Percentiles rank a stretch among this genome's conserved stretches.
These are phyloP conservation scores for Nautilus pompilius DNA, from an alignment of 1,140 invertebrate species.

Conservation along the genomic window DNA sequence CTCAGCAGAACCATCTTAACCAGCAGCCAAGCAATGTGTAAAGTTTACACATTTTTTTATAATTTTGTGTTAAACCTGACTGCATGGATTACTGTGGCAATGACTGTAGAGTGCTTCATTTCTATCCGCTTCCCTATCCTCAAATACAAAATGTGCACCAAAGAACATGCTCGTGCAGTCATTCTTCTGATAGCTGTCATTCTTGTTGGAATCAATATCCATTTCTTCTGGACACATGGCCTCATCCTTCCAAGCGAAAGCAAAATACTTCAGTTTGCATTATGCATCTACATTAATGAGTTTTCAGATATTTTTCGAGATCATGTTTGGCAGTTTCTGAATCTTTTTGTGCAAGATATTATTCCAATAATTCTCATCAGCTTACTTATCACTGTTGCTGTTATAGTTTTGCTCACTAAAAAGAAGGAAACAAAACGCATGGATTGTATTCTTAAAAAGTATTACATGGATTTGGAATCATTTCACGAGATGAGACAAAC, in stretches of 20 bases:
- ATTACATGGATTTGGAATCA: conserved; percentile 38
- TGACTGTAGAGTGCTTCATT: conserved; percentile 43
- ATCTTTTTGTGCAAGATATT: conserved; percentile 28
- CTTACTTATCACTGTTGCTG: conserved; percentile 15
- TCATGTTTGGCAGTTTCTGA: conserved; percentile 38
- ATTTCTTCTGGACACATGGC: conserved; percentile 52
- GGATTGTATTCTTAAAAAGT: conserved; percentile 29
- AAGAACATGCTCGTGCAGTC: conserved; percentile 41
- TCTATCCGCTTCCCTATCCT: conserved; percentile 34
- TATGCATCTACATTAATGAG: conserved; percentile 29
- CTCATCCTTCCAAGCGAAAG: conserved; percentile 24
- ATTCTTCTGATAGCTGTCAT: conserved; percentile 44
- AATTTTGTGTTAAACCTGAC: conserved; percentile 36
- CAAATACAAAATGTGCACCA: conserved; percentile 43
- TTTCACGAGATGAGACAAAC: conserved; percentile 28
- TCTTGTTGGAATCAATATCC: conserved; percentile 47
- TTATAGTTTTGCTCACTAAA: not conserved
- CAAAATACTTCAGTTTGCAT: conserved; percentile 1
- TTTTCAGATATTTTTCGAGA: conserved; percentile 34
- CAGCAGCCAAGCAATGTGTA: conserved; percentile 44
- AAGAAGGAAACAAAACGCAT: conserved; percentile 5
- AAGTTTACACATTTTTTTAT: conserved; percentile 44
- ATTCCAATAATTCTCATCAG: conserved; percentile 32
- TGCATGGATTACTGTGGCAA: conserved; percentile 49
- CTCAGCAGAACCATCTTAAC: conserved; percentile 31